Evolutionary conservation across 1,140 invertebrate species (phyloP), one percentile per base, ranked within the genome.

Genomic region (Rhynchophorus ferrugineus): DNA sequence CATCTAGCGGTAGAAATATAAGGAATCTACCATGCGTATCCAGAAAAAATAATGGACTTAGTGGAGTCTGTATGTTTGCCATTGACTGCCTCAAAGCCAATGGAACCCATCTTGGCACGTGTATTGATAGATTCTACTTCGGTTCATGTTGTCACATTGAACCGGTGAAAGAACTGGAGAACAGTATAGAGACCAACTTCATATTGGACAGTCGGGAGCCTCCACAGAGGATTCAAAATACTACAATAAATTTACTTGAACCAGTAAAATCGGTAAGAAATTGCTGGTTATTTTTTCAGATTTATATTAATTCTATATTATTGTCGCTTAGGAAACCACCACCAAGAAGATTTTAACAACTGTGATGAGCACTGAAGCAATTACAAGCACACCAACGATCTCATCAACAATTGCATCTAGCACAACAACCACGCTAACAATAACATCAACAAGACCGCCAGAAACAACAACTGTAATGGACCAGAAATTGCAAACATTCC

Each of bases 41-140:
- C 41, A 79, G 85, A 63, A 78, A 80, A 65, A 84, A 81, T 16
- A 84, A 81, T 3, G 51, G 44, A 14, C 81, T 88, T 57, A 83
- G 81, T 44, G 91, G 91, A 6, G 77, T 89, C 6, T 95, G 91
- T 65, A 95, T 95, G 91, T 94, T 95, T 67, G 90, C 90, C 45
- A 91, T 91, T 69, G 87, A 91, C 54, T 95, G 92, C 65, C 79
- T 90, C 22, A 91, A 92, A 74, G 79, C 85, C 19, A 92, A 93
- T 68, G 91, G 91, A 20, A 89, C 87, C 1, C 90, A 93, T 63
- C 72, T 94, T 52, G 90, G 89, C 42, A 91, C 88, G 3, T 95
- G 91, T 67, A 89, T 91, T 65, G 90, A 95, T 70, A 80, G 88
- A 41, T 93, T 92, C 70, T 92, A 91, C 70, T 91, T 92, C 63